Evolutionary conservation across 1,140 invertebrate genomes (phyloP), one percentile per base, ranked within the genome.

Genomic region (Calliphora vicina): DNA sequence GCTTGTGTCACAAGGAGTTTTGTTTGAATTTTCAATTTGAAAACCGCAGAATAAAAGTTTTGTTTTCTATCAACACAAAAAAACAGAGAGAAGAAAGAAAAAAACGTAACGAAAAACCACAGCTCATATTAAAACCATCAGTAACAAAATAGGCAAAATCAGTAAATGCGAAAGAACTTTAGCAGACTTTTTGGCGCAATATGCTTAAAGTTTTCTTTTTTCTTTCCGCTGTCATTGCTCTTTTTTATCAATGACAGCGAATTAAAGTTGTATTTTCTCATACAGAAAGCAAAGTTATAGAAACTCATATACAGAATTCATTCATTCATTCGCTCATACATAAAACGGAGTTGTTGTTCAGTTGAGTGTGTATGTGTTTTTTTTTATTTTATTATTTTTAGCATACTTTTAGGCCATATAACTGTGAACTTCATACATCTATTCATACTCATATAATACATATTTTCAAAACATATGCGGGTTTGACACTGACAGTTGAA

Each of bases 111-210:
- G 50, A 57, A 57, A n/a, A 57, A 23, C 45, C 45, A 50, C 61
- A 67, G n/a, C 61, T 67, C 20, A 23, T 67, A 67, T 67, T 67
- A 9, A 23, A 67, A 67, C 61, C 61, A 23, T 67, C n/a, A 67
- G n/a, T 23, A 67, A 67, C 9, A 13, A 50, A 50, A 50, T 50
- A 50, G 10, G 15, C 15, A 67, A 67, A 67, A 23, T 67, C 50
- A 0, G 13, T 57, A 57, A 8, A 23, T 23, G 61, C 23, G 10
- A 67, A 67, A 57, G n/a, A 15, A 23, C 20, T 67, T 67, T 67
- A 67, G 61, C n/a, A 67, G 61, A 67, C 61, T 67, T 67, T 67
- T 9, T 67, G 61, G 61, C 61, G 61, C 61, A 67, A 67, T 67
- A 67, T 67, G 61, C 61, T 67, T 67, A 67, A 67, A 67, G 61